These are phyloP conservation scores for Pavo muticus DNA, from an alignment of 2,113 vertebrate species.

Conservation along the genomic window DNA sequence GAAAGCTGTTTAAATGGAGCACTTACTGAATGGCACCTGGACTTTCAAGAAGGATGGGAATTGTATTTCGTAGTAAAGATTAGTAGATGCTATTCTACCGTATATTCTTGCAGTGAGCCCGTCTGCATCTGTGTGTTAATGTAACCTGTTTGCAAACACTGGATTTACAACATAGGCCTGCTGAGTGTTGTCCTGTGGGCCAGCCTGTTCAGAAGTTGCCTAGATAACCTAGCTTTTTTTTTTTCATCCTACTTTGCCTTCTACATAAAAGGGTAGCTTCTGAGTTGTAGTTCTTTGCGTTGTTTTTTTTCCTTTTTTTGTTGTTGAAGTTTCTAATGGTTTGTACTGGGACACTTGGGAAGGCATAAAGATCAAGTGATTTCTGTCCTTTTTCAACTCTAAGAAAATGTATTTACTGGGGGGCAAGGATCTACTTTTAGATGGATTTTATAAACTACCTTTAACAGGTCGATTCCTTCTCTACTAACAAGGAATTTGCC, in stretches of 20 bases:
- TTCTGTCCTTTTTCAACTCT: neutral
- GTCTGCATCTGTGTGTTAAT: neutral
- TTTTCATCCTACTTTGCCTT: neutral
- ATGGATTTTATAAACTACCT: neutral
- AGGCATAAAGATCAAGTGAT: neutral
- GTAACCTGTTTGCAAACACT: neutral
- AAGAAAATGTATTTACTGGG: neutral
- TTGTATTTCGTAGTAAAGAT: neutral
- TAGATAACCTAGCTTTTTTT: neutral
- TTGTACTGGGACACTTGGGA: neutral
- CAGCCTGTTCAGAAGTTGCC: neutral
- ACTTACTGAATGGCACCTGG: accelerated
- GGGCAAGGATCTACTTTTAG: neutral
- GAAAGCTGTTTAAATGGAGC: neutral
- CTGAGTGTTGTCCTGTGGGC: neutral
- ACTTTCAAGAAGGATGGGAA: neutral
- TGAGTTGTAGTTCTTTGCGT: neutral
- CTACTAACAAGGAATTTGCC: neutral
- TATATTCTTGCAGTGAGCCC: neutral
- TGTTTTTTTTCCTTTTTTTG: too few relatives aligned
- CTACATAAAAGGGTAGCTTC: neutral
- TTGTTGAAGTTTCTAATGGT: neutral
- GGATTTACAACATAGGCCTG: accelerated
- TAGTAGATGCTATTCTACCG: accelerated
- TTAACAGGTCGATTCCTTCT: neutral